phyloP scores from a whole-genome alignment of 2,888 invertebrate species.

The Anagyrus pseudococci region DNA sequence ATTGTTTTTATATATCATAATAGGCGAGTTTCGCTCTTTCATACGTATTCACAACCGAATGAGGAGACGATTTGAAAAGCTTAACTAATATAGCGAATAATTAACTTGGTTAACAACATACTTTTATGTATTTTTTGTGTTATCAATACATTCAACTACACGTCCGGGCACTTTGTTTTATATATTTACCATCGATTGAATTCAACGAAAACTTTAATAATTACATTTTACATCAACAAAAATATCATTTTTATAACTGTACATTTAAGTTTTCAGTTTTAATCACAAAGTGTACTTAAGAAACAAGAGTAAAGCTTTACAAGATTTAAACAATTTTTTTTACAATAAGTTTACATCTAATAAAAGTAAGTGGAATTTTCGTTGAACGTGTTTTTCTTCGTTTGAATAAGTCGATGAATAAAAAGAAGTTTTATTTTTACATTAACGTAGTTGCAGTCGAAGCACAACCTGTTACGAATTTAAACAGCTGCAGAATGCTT shows the following conservation, averaged over 20 bases:
- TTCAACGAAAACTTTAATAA: constrained; percentile 27
- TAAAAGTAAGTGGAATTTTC: constrained; percentile 17
- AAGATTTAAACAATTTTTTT: constrained; percentile 20
- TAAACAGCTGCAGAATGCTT: constrained; percentile 2
- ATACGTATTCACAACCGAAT: constrained; percentile 57
- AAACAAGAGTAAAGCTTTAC: constrained; percentile 12
- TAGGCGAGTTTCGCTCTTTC: constrained; percentile 30
- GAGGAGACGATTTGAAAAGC: constrained; percentile 50
- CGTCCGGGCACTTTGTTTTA: constrained; percentile 5
- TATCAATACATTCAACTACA: constrained; percentile 25
- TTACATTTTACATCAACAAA: background rate
- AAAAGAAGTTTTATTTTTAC: constrained; percentile 5
- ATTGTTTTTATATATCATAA: constrained; percentile 6
- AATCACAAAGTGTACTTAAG: constrained; percentile 15
- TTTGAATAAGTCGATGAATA: constrained; percentile 14
- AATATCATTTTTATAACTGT: constrained; percentile 13
- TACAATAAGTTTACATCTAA: background rate
- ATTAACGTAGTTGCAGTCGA: constrained; percentile 7
- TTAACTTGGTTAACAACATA: constrained; percentile 27
- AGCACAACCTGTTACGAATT: constrained; percentile 25
- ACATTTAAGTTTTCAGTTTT: constrained; percentile 13
- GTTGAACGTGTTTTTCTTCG: constrained; percentile 16
- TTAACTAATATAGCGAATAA: constrained; percentile 25
- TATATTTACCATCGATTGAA: constrained; percentile 18
- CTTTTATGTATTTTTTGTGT: constrained; percentile 10